These are phyloP conservation scores for Gymnopithys bicolor DNA, from an alignment of 2,797 vertebrate species.

Conservation along the genomic window DNA sequence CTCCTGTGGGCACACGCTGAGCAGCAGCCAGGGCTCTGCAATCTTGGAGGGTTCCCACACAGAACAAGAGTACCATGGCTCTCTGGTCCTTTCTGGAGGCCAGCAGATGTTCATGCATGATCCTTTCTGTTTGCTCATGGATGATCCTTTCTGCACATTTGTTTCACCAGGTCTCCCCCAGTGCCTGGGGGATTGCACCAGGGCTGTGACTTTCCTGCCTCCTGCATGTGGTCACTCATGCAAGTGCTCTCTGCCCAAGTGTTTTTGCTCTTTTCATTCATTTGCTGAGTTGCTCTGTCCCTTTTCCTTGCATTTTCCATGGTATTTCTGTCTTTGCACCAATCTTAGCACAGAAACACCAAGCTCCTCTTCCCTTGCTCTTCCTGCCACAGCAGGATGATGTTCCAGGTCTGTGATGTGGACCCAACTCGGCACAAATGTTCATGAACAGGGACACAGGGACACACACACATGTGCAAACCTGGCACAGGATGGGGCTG, in stretches of 20 bases:
- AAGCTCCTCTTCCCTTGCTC: not conserved
- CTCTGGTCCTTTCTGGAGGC: not conserved
- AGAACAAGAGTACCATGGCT: accelerated
- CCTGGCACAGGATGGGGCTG: not conserved
- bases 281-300: not conserved
- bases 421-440: not conserved
- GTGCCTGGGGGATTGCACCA: not conserved
- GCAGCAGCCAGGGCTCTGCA: not conserved
- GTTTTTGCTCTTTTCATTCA: not conserved
- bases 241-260: not conserved
- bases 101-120: not conserved
- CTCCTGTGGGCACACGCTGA: accelerated
- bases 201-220: not conserved
- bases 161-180: not conserved
- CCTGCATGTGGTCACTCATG: accelerated
- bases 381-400: not conserved
- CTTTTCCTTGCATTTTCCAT: not conserved
- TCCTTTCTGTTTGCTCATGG: not conserved
- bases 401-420: not conserved
- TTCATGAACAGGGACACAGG: accelerated
- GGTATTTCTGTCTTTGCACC: not conserved
- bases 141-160: not conserved
- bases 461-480: not conserved
- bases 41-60: not conserved
- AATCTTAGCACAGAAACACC: not conserved